Conservation (phyloP, 1,140 invertebrate species). For the Lucilia sericata region DNA sequence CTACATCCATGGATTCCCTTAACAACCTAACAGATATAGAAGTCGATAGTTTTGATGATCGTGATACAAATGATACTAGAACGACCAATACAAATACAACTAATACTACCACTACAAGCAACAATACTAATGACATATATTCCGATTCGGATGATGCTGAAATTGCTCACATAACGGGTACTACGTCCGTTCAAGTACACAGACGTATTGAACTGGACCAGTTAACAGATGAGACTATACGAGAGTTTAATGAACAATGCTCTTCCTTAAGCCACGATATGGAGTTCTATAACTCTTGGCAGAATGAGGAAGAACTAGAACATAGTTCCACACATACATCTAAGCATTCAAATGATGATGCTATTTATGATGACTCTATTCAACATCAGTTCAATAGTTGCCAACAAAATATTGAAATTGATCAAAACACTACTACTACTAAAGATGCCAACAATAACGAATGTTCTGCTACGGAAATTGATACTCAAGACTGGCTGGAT, state of each 20-base stretch:
- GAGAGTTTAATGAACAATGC: slow-evolving; percentile 62
- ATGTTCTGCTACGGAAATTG: not conserved
- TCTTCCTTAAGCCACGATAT: slow-evolving; percentile 52
- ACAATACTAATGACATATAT: slow-evolving; percentile 56
- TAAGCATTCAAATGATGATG: not conserved
- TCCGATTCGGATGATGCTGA: slow-evolving; percentile 66
- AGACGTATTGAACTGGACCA: slow-evolving; percentile 64
- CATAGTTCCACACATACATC: not conserved
- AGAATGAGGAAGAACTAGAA: slow-evolving; percentile 59
- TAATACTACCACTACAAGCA: not conserved
- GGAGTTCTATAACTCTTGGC: slow-evolving; percentile 62
- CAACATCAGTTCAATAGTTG: slow-evolving; percentile 9
- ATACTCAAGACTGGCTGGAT: not conserved
- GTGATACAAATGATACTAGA: slow-evolving; percentile 46
- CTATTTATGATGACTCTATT: slow-evolving; percentile 10
- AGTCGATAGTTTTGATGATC: slow-evolving; percentile 51
- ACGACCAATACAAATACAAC: not conserved
- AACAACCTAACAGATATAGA: slow-evolving; percentile 74
- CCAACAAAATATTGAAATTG: not conserved
- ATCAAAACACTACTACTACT: not conserved
- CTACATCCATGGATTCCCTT: slow-evolving; percentile 74
- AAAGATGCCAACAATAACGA: slow-evolving; percentile 19
- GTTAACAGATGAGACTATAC: slow-evolving; percentile 62
- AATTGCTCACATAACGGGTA: slow-evolving; percentile 66
- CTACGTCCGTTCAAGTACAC: slow-evolving; percentile 65